phyloP scores from a whole-genome alignment of 2,113 vertebrate genomes.

The Eptesicus fuscus region DNA sequence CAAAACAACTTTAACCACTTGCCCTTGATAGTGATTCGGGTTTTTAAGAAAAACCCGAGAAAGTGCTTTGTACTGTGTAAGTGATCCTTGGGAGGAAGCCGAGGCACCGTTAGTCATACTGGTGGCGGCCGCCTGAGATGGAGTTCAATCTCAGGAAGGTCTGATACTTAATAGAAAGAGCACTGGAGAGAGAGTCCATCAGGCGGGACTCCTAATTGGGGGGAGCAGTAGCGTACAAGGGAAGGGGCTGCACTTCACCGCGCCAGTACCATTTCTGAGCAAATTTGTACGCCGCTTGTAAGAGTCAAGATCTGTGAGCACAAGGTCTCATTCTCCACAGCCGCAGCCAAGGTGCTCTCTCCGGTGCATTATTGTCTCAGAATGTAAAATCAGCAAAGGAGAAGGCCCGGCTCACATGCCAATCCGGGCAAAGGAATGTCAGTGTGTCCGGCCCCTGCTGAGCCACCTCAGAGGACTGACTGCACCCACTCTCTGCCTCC shows the following conservation, averaged over 20 bases:
- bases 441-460: neutral
- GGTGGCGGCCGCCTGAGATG: neutral
- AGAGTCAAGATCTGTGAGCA: neutral
- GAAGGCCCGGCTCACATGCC: neutral
- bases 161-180: neutral
- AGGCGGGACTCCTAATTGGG: neutral
- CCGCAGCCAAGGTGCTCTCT: neutral
- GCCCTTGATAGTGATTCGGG: neutral
- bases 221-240: neutral
- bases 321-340: neutral
- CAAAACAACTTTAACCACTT: neutral
- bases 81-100: neutral
- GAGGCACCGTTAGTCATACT: neutral
- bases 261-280: neutral
- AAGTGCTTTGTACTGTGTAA: neutral
- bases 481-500: neutral
- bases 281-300: fast-evolving
- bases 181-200: neutral
- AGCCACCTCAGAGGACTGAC: neutral
- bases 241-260: fast-evolving
- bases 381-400: neutral
- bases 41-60: neutral
- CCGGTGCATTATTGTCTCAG: neutral
- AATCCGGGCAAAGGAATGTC: neutral
- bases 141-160: neutral